Evolutionary conservation across 2,888 invertebrate genomes (phyloP).

Genomic region (Trachelus troglodyta): DNA sequence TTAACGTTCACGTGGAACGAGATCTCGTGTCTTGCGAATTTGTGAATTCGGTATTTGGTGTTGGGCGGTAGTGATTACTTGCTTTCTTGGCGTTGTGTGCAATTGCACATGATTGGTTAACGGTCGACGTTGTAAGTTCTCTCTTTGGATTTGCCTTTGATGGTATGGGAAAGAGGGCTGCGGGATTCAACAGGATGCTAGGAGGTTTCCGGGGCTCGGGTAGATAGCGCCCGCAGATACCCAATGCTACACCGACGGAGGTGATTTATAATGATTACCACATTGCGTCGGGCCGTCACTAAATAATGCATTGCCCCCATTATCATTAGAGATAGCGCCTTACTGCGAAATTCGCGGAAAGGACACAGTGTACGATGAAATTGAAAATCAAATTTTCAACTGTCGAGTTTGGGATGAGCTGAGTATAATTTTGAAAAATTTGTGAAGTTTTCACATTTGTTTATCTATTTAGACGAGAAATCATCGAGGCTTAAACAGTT

Average conservation of each 20-base stretch:
- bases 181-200: slow-evolving; percentile 48
- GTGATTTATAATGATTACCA: slow-evolving; percentile 59
- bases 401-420: too few relatives aligned
- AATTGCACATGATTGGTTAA: not conserved
- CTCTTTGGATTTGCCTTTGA: not conserved
- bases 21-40: not conserved
- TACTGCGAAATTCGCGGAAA: slow-evolving; percentile 27
- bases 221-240: slow-evolving; percentile 37
- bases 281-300: slow-evolving; percentile 50
- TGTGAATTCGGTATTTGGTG: not conserved
- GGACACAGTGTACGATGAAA: too few relatives aligned
- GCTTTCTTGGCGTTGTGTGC: not conserved
- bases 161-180: slow-evolving; percentile 16
- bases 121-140: not conserved
- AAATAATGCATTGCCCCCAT: slow-evolving; percentile 55
- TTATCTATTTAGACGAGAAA: not conserved
- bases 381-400: too few relatives aligned
- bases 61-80: not conserved
- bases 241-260: slow-evolving; percentile 31
- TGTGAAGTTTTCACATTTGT: not conserved
- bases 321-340: slow-evolving; percentile 49
- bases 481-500: not conserved
- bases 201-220: slow-evolving; percentile 42
- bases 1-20: not conserved
- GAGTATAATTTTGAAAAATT: not conserved